phyloP scores from a whole-genome alignment of 2,113 vertebrate genomes.

The Zosterops lateralis region DNA sequence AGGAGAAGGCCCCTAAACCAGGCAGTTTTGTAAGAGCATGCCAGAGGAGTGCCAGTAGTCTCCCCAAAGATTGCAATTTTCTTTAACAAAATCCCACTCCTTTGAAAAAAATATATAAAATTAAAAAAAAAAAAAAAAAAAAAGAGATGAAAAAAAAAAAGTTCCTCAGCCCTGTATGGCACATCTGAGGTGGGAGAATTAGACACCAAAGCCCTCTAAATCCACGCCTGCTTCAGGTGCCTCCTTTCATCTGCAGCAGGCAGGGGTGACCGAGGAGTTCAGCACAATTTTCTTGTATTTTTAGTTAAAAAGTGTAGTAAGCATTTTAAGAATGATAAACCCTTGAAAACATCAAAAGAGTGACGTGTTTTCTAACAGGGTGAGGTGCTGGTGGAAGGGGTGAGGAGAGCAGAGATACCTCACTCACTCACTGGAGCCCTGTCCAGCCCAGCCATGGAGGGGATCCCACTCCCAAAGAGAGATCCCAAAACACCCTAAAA shows the following conservation, averaged over 20 bases:
- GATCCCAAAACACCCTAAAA: not conserved
- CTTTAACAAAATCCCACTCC: not conserved
- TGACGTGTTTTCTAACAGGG: not conserved
- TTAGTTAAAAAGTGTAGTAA: not conserved
- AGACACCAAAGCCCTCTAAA: not conserved
- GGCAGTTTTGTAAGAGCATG: not conserved
- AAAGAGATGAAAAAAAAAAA: not conserved
- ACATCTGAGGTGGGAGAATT: not conserved
- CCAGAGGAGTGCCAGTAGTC: not conserved
- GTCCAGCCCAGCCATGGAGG: not conserved
- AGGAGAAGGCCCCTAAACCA: not conserved
- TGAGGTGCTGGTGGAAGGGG: not conserved
- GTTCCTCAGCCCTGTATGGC: not conserved
- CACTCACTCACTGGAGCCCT: no score
- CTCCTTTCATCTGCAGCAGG: not conserved
- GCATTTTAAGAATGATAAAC: not conserved
- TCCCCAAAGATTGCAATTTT: not conserved
- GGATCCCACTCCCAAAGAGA: no score
- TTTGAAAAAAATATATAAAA: not conserved
- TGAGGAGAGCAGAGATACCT: not conserved
- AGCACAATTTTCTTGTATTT: not conserved
- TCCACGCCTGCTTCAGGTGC: not conserved
- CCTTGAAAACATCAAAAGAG: not conserved
- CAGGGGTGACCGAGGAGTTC: fast-evolving
- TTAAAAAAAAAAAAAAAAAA: not conserved